Percentiles rank a stretch among this genome's conserved stretches.
Evolutionary conservation across 1,140 invertebrate genomes (phyloP).

Genomic region (Eumeta japonica): DNA sequence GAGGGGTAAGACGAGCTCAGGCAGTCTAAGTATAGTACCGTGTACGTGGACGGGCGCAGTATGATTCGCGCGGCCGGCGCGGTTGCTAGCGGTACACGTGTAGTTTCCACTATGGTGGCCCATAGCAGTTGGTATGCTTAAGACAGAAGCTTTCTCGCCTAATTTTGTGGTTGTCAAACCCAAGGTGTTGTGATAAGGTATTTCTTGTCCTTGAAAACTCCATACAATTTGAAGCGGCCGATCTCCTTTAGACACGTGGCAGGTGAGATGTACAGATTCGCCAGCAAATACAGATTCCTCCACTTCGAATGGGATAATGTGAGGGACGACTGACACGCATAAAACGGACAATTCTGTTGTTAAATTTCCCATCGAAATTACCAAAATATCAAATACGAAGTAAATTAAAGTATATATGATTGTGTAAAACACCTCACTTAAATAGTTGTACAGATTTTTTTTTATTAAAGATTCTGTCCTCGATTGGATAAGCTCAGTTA

Average conservation of each 20-base stretch:
- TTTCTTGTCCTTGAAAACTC: conserved; percentile 62
- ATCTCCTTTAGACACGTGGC: conserved; percentile 70
- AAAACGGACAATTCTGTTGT: no score
- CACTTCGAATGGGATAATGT: conserved; percentile 68
- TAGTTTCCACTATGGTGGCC: conserved; percentile 75
- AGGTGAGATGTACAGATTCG: conserved; percentile 67
- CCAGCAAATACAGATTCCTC: conserved; percentile 69
- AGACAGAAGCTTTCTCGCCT: conserved; percentile 73
- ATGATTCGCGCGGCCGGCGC: conserved; percentile 66
- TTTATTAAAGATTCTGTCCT: no score
- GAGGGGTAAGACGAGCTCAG: no score
- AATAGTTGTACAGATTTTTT: no score
- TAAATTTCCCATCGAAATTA: no score
- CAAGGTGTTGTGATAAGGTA: conserved; percentile 60
- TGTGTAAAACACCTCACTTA: neutral
- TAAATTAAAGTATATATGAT: neutral
- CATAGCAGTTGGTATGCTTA: conserved; percentile 73
- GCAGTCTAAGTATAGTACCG: no score
- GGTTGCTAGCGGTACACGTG: conserved; percentile 75
- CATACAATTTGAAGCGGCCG: conserved; percentile 64
- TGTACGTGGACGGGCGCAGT: conserved; percentile 72
- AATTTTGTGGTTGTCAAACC: conserved; percentile 71
- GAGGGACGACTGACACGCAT: conserved; percentile 59
- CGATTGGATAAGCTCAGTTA: no score
- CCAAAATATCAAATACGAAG: conserved; percentile 1